Conservation (phyloP, 2,113 vertebrate genomes). For the Podarcis raffonei region DNA sequence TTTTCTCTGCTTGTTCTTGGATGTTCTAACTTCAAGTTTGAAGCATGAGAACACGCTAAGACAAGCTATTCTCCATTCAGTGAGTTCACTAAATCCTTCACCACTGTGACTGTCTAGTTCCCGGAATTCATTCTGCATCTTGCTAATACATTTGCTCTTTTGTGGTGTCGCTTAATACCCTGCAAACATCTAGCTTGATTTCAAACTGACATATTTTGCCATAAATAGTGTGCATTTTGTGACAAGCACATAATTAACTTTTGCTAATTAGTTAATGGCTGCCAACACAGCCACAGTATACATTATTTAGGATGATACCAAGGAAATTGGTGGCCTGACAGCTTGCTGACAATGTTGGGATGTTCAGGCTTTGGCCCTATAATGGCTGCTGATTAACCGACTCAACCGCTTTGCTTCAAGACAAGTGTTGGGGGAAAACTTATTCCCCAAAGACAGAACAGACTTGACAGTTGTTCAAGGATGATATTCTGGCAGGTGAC, state of each 20-base stretch:
- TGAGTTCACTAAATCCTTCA: accelerated
- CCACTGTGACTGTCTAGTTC: background rate
- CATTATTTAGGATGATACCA: slow-evolving; percentile 59
- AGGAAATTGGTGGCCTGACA: slow-evolving; percentile 51
- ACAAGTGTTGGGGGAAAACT: background rate
- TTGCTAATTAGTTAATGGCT: slow-evolving; percentile 64
- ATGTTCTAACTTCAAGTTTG: background rate
- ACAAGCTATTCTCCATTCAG: background rate
- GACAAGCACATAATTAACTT: slow-evolving; percentile 67
- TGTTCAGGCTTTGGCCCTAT: slow-evolving; percentile 40
- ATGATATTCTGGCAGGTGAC: background rate
- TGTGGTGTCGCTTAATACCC: slow-evolving; percentile 47
- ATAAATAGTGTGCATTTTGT: slow-evolving; percentile 63
- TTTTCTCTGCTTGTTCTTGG: background rate
- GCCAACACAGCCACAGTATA: slow-evolving; percentile 59
- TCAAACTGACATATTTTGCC: slow-evolving; percentile 56
- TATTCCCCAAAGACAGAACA: background rate
- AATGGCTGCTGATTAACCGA: background rate
- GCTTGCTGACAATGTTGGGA: slow-evolving; percentile 54
- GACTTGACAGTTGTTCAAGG: background rate
- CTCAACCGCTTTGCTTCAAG: background rate
- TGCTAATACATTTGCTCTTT: slow-evolving; percentile 30
- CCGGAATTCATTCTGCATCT: slow-evolving; percentile 12
- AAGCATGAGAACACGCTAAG: background rate
- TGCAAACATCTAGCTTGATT: slow-evolving; percentile 57